These are phyloP conservation scores for Monochamus alternatus DNA, from an alignment of 2,888 invertebrate genomes.

Conservation along the genomic window DNA sequence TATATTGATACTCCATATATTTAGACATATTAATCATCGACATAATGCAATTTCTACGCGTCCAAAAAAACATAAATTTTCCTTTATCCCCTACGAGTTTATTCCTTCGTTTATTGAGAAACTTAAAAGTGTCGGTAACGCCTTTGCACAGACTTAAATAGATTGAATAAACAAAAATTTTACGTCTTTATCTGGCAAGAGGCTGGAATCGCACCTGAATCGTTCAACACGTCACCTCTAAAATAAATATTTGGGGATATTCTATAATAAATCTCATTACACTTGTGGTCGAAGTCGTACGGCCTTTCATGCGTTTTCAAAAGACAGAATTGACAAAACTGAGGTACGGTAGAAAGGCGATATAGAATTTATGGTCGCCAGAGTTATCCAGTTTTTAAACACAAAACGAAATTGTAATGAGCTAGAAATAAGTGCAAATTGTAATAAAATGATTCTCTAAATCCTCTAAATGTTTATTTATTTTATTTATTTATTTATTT, in stretches of 20 bases:
- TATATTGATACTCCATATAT: slow-evolving; percentile 2
- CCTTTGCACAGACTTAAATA: slow-evolving; percentile 49
- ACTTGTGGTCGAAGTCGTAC: slow-evolving; percentile 57
- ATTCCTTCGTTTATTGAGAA: slow-evolving; percentile 49
- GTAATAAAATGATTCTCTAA: too few species aligned
- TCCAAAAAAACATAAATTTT: slow-evolving; percentile 52
- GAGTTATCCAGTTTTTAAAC: too few species aligned
- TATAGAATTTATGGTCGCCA: too few species aligned
- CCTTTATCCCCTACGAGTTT: slow-evolving; percentile 45
- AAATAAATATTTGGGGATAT: slow-evolving; percentile 65
- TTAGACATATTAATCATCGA: slow-evolving; percentile 47
- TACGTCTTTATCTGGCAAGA: slow-evolving; percentile 56
- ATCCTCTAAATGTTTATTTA: too few species aligned
- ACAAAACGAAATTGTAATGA: too few species aligned
- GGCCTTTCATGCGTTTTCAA: slow-evolving; percentile 43
- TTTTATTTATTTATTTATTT: too few species aligned
- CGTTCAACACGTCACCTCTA: slow-evolving; percentile 59
- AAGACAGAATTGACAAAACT: slow-evolving; percentile 37
- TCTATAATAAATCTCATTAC: slow-evolving; percentile 65
- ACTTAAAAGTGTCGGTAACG: slow-evolving; percentile 53
- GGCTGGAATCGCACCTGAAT: slow-evolving; percentile 58
- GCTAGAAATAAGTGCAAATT: too few species aligned
- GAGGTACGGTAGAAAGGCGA: slow-evolving; percentile 32
- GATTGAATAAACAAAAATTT: slow-evolving; percentile 55
- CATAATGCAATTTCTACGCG: slow-evolving; percentile 46